Evolutionary conservation across 2,888 invertebrate genomes (phyloP), one percentile per base, ranked within the genome.

Genomic region (Blastobasis adustella): DNA sequence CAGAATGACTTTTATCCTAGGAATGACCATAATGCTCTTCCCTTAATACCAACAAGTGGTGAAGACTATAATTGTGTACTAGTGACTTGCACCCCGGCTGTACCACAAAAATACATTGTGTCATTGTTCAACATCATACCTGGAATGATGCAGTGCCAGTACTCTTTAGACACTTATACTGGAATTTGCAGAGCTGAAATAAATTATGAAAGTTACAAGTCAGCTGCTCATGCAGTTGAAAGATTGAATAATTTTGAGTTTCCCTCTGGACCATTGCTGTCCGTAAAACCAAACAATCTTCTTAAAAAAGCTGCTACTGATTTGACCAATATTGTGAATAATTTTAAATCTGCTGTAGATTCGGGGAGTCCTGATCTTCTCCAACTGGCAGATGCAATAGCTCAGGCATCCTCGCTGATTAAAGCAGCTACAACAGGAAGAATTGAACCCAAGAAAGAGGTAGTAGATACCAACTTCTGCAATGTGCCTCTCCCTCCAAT

Each of bases 221-320:
- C 78, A 37, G 89, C 88, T 10, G 70, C 74, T 0, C 93, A 94
- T 82, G 95, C 94, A 45, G 90, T 93, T 62, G 95, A 97, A 64
- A 96, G 95, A 77, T 88, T 98, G 50, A 94, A 98, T 74, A 95
- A 96, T 6, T 95, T 96, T 77, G 97, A 98, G 79, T 98, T 97
- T 83, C 98, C 98, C 0, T 94, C 95, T 23, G 97, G 97, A 41
- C 94, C 95, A 71, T 89, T 95, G 49, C 85, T 97, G 64, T 92
- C 94, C 56, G 93, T 95, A 0, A 92, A 92, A 71, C 92, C 92
- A 10, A 92, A 76, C 10, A 88, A 87, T 58, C 73, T 78, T 46
- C 60, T 87, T 40, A 73, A 67, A 51, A 74, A 76, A 59, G 87
- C 79, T 51, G 86, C 83, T 37, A 76, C 67, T 61, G 81, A 79